phyloP scores from a whole-genome alignment of 2,113 vertebrate species.

The Haemorhous mexicanus region DNA sequence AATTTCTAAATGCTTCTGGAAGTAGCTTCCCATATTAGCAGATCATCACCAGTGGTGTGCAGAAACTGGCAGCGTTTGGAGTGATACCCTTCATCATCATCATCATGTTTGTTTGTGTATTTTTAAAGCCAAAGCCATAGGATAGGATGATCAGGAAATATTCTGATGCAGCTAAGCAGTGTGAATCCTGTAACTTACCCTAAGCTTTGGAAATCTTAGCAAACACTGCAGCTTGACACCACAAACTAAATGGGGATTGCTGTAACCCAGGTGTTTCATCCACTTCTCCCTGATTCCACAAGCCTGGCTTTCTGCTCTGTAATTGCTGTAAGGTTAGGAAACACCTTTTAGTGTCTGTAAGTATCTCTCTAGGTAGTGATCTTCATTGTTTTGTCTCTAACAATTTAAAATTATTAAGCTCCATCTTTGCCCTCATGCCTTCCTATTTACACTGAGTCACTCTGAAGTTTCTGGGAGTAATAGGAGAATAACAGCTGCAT shows the following conservation, averaged over 20 bases:
- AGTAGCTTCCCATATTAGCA: background rate
- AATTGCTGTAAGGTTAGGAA: slow-evolving; percentile 12
- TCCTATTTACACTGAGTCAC: background rate
- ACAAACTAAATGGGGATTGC: background rate
- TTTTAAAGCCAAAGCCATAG: background rate
- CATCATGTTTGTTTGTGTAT: background rate
- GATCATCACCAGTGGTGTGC: background rate
- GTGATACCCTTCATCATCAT: background rate
- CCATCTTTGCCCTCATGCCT: background rate
- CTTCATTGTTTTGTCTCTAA: background rate
- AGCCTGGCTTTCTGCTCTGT: background rate
- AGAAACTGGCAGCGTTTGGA: background rate
- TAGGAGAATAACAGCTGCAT: background rate
- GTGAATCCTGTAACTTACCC: background rate
- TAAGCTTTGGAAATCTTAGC: background rate
- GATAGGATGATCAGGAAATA: background rate
- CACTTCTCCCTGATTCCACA: background rate
- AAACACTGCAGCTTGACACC: background rate
- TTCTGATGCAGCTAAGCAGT: background rate
- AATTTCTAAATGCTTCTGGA: background rate
- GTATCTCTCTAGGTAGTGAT: background rate
- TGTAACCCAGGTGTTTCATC: background rate
- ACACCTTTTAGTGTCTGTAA: background rate
- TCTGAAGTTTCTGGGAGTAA: background rate
- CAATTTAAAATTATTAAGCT: background rate